These are phyloP conservation scores for Drosophila cognata DNA, from an alignment of 2,888 invertebrate genomes.

Conservation along the genomic window DNA sequence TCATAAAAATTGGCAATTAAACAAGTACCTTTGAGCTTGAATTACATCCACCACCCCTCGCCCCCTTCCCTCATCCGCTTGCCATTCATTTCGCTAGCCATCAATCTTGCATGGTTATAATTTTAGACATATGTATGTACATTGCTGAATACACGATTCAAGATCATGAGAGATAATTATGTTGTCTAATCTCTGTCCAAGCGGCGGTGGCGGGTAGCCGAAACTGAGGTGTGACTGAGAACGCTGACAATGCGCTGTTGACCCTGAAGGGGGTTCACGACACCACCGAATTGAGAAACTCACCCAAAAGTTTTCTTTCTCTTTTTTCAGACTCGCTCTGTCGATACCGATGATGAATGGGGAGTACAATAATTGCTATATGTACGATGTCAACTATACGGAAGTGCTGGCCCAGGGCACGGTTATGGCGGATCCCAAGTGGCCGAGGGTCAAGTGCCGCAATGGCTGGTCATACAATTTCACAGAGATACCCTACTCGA, in stretches of 20 bases:
- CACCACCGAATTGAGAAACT: constrained; percentile 37
- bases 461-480: constrained; percentile 94
- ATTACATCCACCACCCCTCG: background rate
- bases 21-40: constrained; percentile 11
- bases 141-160: constrained; percentile 39
- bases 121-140: constrained; percentile 30
- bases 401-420: constrained; percentile 87
- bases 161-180: constrained; percentile 53
- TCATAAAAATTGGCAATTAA: constrained; percentile 45
- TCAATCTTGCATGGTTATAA: constrained; percentile 42
- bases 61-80: background rate
- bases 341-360: constrained; percentile 89
- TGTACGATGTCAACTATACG: constrained; percentile 92
- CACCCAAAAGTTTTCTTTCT: constrained; percentile 16
- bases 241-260: constrained; percentile 41
- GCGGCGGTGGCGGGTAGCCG: background rate
- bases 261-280: constrained; percentile 50
- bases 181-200: constrained; percentile 28
- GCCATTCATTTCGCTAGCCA: constrained; percentile 4
- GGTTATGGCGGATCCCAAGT: constrained; percentile 87
- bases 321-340: constrained; percentile 87
- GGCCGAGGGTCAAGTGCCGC: constrained; percentile 89
- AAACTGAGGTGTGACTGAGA: constrained; percentile 27
- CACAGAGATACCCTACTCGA: constrained; percentile 92
- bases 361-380: constrained; percentile 89